Conservation (phyloP, 2,888 invertebrate genomes). For the Harpalus rufipes region DNA sequence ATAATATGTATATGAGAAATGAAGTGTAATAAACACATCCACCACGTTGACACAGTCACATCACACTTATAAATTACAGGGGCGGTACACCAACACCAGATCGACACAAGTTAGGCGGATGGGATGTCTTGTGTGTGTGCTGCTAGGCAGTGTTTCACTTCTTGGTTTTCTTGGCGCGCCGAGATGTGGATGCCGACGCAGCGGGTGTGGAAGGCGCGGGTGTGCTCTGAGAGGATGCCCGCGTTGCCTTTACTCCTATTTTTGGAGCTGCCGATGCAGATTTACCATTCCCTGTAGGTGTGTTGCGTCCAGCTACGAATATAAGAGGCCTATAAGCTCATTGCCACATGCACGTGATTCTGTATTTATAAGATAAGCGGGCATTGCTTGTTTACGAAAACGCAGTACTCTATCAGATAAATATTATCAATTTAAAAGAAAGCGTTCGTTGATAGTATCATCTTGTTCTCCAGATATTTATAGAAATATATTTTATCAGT, state of each 20-base stretch:
- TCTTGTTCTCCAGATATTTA: not conserved
- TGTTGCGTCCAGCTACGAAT: slow-evolving; percentile 59
- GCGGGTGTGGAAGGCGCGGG: slow-evolving; percentile 35
- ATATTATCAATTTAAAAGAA: not conserved
- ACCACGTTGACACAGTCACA: slow-evolving; percentile 64
- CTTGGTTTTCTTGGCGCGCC: slow-evolving; percentile 74
- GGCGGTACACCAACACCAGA: slow-evolving; percentile 57
- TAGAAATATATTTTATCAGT: too few species aligned
- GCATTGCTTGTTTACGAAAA: not conserved
- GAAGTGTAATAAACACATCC: slow-evolving; percentile 61
- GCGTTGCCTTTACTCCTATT: slow-evolving; percentile 36
- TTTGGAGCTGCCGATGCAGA: slow-evolving; percentile 66
- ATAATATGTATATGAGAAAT: slow-evolving; percentile 64
- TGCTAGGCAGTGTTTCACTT: slow-evolving; percentile 75
- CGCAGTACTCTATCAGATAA: not conserved
- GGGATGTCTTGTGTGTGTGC: slow-evolving; percentile 61
- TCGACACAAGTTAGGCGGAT: slow-evolving; percentile 33
- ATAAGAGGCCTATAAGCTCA: not conserved
- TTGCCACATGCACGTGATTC: not conserved
- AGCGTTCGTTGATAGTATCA: not conserved
- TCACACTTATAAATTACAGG: slow-evolving; percentile 65
- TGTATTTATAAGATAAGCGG: not conserved
- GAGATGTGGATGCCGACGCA: slow-evolving; percentile 77
- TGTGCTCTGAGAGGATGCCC: slow-evolving; percentile 29
- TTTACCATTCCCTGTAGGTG: slow-evolving; percentile 58